Percentiles rank a stretch among this genome's conserved stretches.
phyloP scores from a whole-genome alignment of 2,888 invertebrate species.

The Lacanobia wlatinum region DNA sequence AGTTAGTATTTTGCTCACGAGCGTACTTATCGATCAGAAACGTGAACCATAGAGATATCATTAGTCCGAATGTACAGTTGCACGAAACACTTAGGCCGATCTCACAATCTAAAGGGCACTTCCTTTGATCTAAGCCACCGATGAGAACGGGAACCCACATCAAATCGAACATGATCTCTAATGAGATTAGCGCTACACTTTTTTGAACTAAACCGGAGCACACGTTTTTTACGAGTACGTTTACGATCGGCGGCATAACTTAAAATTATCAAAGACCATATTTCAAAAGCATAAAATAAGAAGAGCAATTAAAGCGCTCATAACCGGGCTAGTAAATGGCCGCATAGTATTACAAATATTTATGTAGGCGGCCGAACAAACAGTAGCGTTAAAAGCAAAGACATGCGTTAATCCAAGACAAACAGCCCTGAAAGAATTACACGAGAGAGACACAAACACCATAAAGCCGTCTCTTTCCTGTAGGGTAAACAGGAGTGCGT shows the following conservation, averaged over 20 bases:
- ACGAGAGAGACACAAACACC: slow-evolving; percentile 84
- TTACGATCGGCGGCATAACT: slow-evolving; percentile 80
- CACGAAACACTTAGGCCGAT: slow-evolving; percentile 82
- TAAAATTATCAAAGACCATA: slow-evolving; percentile 82
- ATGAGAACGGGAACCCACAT: slow-evolving; percentile 77
- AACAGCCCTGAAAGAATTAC: slow-evolving; percentile 88
- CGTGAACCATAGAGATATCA: slow-evolving; percentile 88
- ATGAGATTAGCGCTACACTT: slow-evolving; percentile 76
- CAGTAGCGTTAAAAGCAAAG: slow-evolving; percentile 89
- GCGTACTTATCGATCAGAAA: slow-evolving; percentile 84
- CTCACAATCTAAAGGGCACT: slow-evolving; percentile 78
- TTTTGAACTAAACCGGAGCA: slow-evolving; percentile 75
- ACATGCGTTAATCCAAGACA: slow-evolving; percentile 89
- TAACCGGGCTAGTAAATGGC: slow-evolving; percentile 84
- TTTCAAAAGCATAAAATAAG: slow-evolving; percentile 86
- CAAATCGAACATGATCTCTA: slow-evolving; percentile 79
- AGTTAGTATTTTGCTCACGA: slow-evolving; percentile 72
- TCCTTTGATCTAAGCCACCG: slow-evolving; percentile 77
- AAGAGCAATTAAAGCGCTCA: slow-evolving; percentile 87
- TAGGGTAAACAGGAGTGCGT: slow-evolving; percentile 81
- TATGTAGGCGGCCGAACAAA: slow-evolving; percentile 85
- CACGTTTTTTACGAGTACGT: slow-evolving; percentile 75
- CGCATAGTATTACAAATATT: slow-evolving; percentile 86
- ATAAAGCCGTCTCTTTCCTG: slow-evolving; percentile 79
- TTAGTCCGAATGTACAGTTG: slow-evolving; percentile 85